Conservation (phyloP, 2,113 vertebrate species). For the Lamprotornis superbus region DNA sequence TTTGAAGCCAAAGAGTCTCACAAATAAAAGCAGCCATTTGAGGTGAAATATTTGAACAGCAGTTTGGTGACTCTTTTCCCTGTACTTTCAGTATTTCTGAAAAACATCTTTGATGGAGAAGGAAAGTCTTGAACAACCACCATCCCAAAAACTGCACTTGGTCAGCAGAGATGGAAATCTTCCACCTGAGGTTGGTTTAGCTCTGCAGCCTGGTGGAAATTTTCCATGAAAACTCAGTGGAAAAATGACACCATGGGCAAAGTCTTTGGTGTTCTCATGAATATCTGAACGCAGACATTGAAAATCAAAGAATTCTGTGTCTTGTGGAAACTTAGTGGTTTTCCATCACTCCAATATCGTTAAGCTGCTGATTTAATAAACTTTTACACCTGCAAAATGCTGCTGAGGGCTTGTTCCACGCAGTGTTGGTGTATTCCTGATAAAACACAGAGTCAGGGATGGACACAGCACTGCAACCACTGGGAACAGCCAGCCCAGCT, state of each 20-base stretch:
- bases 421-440: background rate
- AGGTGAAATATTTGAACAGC: background rate
- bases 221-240: background rate
- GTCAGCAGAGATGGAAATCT: background rate
- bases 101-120: background rate
- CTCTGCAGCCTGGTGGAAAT: background rate
- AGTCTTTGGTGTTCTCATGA: background rate
- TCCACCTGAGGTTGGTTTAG: background rate
- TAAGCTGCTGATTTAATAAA: background rate
- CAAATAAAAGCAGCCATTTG: background rate
- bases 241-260: background rate
- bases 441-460: fast-evolving
- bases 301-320: background rate
- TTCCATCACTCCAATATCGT: fast-evolving
- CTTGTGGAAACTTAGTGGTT: background rate
- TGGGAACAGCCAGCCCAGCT: background rate
- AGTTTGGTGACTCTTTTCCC: constrained; percentile 10
- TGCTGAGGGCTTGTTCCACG: background rate
- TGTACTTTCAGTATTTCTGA: background rate
- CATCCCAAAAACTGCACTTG: background rate
- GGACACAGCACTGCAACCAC: background rate
- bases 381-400: background rate
- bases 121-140: background rate
- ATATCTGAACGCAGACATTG: background rate
- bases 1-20: background rate